A percentile compares a stretch with the other conserved stretches of the same genome.
These are phyloP conservation scores for Phytoseiulus persimilis DNA, from an alignment of 2,888 invertebrate genomes.

Conservation along the genomic window DNA sequence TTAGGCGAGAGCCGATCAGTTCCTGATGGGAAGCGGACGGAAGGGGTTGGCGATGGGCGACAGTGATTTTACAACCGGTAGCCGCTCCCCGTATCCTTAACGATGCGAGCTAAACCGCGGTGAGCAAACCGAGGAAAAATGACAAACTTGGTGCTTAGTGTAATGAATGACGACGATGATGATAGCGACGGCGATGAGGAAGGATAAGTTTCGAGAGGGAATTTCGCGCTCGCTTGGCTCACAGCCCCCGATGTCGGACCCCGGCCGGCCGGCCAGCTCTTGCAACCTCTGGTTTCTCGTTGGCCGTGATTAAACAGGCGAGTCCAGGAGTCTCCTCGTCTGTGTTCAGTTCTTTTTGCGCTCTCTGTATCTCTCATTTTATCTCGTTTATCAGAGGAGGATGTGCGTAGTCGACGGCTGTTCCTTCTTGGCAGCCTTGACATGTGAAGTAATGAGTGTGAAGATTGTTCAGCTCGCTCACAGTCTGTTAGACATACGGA, in stretches of 20 bases:
- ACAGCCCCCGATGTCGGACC: too few relatives aligned
- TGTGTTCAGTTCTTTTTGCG: neutral
- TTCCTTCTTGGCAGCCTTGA: neutral
- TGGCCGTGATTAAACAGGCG: neutral
- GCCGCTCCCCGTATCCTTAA: neutral
- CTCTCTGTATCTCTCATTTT: neutral
- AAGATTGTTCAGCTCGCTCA: neutral
- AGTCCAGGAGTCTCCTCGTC: neutral
- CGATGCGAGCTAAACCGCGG: neutral
- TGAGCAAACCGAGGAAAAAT: neutral
- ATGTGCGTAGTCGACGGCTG: neutral
- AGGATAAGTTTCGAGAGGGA: neutral
- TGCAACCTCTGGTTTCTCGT: too few relatives aligned
- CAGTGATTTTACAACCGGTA: neutral
- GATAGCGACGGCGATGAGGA: neutral
- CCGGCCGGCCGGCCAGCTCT: too few relatives aligned
- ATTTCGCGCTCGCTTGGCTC: neutral
- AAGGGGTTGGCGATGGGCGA: neutral
- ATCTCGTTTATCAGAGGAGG: neutral
- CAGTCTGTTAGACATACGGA: neutral
- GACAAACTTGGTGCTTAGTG: constrained; percentile 5
- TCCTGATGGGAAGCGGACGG: neutral
- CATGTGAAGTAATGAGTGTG: neutral
- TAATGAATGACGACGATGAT: neutral
- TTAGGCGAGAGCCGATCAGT: neutral